These are phyloP conservation scores for Styela plicata DNA, from an alignment of 23 tunicate genomes.

Conservation along the genomic window DNA sequence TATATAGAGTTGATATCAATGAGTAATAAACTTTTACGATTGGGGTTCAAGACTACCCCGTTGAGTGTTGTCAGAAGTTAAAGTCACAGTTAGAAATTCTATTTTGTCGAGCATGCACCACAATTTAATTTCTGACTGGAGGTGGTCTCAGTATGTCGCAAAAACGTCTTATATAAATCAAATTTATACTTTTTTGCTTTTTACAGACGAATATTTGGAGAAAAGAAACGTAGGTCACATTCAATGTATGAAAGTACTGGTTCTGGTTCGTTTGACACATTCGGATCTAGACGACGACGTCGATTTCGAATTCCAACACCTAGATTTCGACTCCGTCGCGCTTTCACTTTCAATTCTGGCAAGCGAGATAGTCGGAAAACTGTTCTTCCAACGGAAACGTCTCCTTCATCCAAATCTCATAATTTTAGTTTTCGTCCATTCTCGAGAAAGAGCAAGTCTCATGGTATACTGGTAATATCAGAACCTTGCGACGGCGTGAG, in stretches of 20 bases:
- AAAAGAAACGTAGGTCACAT: background rate
- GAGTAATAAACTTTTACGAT: no score
- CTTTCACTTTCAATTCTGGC: constrained; percentile 11
- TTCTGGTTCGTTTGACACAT: background rate
- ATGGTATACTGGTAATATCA: constrained; percentile 20
- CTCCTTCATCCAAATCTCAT: background rate
- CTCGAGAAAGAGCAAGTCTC: constrained; percentile 6
- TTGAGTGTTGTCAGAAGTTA: no score
- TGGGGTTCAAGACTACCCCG: no score
- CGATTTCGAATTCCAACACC: constrained; percentile 23
- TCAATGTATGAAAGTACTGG: constrained; percentile 27
- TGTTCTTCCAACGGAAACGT: constrained; percentile 6
- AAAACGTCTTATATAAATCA: no score
- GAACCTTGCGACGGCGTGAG: constrained; percentile 33
- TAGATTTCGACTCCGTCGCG: background rate
- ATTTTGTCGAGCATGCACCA: no score
- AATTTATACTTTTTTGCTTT: no score
- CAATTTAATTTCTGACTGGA: no score
- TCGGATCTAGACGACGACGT: background rate
- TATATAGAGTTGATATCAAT: no score
- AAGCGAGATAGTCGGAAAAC: background rate
- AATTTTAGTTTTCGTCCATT: constrained; percentile 11
- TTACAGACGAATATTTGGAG: constrained; percentile 24
- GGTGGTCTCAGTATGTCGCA: no score
- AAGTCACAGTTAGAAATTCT: no score